Conservation (phyloP, 1,140 invertebrate genomes). For the Delia radicum region DNA sequence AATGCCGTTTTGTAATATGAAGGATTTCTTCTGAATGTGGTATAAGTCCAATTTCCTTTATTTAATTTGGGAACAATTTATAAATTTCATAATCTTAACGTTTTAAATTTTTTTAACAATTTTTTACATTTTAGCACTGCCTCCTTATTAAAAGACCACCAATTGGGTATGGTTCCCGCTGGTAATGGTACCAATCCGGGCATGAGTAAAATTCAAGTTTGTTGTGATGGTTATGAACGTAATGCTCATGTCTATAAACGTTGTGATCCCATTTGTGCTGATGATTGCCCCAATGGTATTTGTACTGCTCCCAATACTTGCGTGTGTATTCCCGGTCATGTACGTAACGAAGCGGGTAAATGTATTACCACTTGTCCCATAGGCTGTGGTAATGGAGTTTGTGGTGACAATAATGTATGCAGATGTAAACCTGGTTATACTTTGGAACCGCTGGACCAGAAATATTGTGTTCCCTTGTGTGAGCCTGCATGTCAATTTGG, state of each 20-base stretch:
- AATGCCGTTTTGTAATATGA: too few species aligned
- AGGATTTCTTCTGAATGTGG: too few species aligned
- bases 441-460: constrained; percentile 57
- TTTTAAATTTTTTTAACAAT: neutral
- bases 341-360: constrained; percentile 52
- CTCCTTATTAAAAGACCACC: constrained; percentile 53
- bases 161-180: constrained; percentile 53
- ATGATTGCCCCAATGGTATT: constrained; percentile 61
- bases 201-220: constrained; percentile 62
- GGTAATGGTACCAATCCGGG: constrained; percentile 63
- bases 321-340: constrained; percentile 61
- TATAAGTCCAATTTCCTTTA: too few species aligned
- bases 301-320: constrained; percentile 64
- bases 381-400: constrained; percentile 57
- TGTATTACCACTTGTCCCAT: constrained; percentile 53
- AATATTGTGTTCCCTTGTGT: constrained; percentile 63
- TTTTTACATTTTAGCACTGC: constrained; percentile 40
- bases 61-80: too few species aligned
- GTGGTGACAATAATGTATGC: constrained; percentile 58
- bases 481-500: constrained; percentile 60
- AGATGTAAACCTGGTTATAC: constrained; percentile 66
- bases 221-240: constrained; percentile 64
- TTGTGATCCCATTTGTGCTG: constrained; percentile 61
- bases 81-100: too few species aligned
- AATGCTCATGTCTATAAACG: constrained; percentile 60